A percentile compares a stretch with the other conserved stretches of the same genome.
These are phyloP conservation scores for Emydura subglobosa DNA, from an alignment of 2,113 vertebrate species.

Conservation along the genomic window DNA sequence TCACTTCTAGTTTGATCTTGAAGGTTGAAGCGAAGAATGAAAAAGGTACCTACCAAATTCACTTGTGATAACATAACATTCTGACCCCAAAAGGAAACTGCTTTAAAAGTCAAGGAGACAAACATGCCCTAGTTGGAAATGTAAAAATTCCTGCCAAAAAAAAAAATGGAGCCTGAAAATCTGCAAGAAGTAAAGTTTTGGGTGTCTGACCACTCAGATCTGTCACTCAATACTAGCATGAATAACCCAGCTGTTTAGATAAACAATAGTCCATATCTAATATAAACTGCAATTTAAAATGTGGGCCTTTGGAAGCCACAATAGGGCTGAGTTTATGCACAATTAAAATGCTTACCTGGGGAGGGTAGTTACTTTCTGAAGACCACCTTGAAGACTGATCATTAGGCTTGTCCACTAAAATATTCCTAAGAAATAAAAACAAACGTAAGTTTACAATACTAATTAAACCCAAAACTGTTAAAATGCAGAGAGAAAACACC, in stretches of 20 bases:
- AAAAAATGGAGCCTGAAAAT: neutral
- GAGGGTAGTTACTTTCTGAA: constrained; percentile 99
- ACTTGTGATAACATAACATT: neutral
- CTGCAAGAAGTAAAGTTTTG: neutral
- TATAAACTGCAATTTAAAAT: neutral
- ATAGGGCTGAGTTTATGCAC: fast-evolving
- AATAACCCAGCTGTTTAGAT: neutral
- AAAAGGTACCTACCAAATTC: neutral
- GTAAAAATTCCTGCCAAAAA: neutral
- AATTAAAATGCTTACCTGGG: constrained; percentile 87
- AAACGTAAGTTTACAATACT: neutral
- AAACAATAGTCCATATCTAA: neutral
- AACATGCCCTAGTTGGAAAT: neutral
- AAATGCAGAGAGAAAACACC: fast-evolving
- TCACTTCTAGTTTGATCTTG: neutral
- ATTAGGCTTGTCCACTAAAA: constrained; percentile 98
- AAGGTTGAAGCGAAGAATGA: neutral
- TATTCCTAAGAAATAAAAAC: constrained; percentile 86
- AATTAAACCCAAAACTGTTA: neutral
- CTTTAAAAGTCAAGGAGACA: neutral
- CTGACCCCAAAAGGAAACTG: neutral
- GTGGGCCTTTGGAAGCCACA: neutral
- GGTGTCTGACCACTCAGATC: neutral
- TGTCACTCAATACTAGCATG: neutral
- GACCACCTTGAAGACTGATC: constrained; percentile 99